These are phyloP conservation scores for Nothocercus nigrocapillus DNA, from an alignment of 2,113 vertebrate species.

Conservation along the genomic window DNA sequence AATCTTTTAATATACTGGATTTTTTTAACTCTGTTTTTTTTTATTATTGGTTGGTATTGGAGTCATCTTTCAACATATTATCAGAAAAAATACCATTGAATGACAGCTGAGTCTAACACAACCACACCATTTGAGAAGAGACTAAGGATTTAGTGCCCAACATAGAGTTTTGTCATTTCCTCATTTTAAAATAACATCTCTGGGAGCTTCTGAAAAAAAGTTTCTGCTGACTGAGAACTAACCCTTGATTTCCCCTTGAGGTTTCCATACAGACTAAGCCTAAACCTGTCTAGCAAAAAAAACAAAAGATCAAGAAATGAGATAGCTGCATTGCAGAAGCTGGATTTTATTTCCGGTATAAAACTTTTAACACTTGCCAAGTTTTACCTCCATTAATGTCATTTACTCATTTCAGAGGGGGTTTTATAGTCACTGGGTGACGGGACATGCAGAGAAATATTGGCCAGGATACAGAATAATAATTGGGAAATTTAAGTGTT, in stretches of 20 bases:
- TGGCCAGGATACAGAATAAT: background rate
- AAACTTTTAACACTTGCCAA: background rate
- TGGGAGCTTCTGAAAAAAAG: background rate
- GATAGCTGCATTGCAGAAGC: background rate
- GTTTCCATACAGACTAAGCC: fast-evolving
- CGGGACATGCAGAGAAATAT: background rate
- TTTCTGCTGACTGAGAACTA: conserved; percentile 11
- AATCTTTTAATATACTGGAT: background rate
- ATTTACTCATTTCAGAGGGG: conserved; percentile 14
- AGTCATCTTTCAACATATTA: background rate
- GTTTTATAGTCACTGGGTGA: background rate
- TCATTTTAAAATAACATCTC: background rate
- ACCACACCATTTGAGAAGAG: background rate
- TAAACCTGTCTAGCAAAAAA: background rate
- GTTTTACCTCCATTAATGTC: background rate
- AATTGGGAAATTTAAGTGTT: background rate
- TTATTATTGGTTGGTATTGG: background rate
- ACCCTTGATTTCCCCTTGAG: background rate
- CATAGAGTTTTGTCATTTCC: background rate
- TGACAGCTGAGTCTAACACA: background rate
- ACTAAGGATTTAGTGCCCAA: background rate
- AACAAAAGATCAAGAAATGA: conserved; percentile 9
- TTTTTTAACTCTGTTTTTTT: background rate
- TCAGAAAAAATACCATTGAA: background rate
- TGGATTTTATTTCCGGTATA: background rate